Base-by-base conservation (phyloP, 1,140 invertebrate species). In the Ceratosolen solmsi region DNA sequence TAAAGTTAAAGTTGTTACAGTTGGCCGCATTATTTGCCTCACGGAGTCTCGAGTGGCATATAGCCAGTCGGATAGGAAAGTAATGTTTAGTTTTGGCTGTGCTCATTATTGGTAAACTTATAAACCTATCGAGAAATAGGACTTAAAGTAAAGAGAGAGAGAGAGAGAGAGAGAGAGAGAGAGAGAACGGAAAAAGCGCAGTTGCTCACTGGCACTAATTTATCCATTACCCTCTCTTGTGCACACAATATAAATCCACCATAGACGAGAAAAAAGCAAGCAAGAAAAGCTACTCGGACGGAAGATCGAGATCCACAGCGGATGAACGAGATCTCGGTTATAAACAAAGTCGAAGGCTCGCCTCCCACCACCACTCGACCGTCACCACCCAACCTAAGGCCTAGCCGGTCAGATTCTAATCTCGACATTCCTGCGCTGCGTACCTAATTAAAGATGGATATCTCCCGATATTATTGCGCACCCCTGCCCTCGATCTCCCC, bases 361-460 rank as follows among this genome's bases (percentile, higher is more conserved):
- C 20, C 30, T 11, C 27, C 22, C 58, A 20, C 30, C 22, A 7
- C n/a, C 20, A 20, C 60, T 36, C 60, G 9, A 36, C 11, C 22
- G 25, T 33, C 49, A 11, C 27, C 49, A 3, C 51, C 49, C 22
- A 27, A 41, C 41, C 70, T 56, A 70, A 65, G 79, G 60, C 46
- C 49, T 65, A 38, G 36, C 75, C 46, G 41, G n/a, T 1, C 25
- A 13, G 81, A 82, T 73, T 91, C 88, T 91, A 91, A 91, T 91
- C 90, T 90, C 65, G n/a, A 82, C 86, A 87, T 89, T 90, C 88
- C 88, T 89, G 88, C 89, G 89, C 89, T 90, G 90, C 89, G 90
- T 91, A 89, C 89, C 91, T 92, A 92, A 92, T 92, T 92, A 91
- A 92, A 92, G 91, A 92, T 91, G 90, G 84, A 92, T 92, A 92